Evolutionary conservation across 2,797 vertebrate species (phyloP), one percentile per base, ranked within the genome.

Genomic region (Cygnus olor): DNA sequence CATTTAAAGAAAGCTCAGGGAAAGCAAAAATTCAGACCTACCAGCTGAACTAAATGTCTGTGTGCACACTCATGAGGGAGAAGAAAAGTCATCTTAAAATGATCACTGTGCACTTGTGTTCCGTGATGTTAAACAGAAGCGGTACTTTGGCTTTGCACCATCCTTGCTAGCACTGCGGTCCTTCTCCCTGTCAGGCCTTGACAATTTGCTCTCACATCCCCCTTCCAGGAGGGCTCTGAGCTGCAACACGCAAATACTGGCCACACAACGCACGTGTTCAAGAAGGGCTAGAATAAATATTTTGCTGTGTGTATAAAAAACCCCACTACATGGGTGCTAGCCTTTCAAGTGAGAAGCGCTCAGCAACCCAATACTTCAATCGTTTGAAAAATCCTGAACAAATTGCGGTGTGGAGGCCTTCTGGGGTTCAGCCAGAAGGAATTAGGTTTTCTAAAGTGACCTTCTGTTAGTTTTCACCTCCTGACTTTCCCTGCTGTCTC

Each of bases 311-410:
- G 19, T 36, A 56, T 53, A 44, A 28, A 53, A 28, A 53, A 28
- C 9, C 21, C 11, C 14, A 11, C 32, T 38, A 4, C 3, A 12
- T 2, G 21, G 6, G 28, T 1, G 10, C n/a, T 32, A 24, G 45
- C 51, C 24, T 5, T 40, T 60, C 27, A 14, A 51, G 61, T 11
- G 25, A 49, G 19, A 45, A 74, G 28, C 5, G 28, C 28, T 27
- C 60, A 74, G 60, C n/a, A 68, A 53, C 34, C 63, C 44, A 30
- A 44, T 19, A 6, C 13, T 68, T 64, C 24, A 16, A 34, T 13
- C 22, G 22, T 6, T 14, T 54, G 36, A 20, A 38, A 70, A 63
- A 18, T 6, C 28, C 15, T 32, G 38, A 83, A n/a, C 32, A 13
- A 2, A 1, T 11, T 34, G 64, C 34, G 32, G 73, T 45, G 28